phyloP scores from a whole-genome alignment of 1,140 invertebrate genomes.

The Oedothorax gibbosus region DNA sequence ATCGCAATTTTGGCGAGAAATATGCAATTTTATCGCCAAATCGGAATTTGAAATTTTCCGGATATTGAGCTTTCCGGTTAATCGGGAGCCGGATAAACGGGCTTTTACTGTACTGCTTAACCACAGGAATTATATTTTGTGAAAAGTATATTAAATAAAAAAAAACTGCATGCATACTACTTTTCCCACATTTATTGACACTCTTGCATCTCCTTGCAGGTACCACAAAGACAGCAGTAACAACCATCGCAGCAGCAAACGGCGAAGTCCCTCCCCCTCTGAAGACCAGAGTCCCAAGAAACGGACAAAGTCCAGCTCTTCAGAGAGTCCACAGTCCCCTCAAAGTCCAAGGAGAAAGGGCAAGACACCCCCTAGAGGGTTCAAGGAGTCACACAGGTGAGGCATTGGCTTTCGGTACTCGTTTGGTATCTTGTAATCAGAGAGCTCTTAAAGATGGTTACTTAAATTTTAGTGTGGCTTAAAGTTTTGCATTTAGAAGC shows the following conservation, averaged over 20 bases:
- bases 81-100: too few relatives aligned
- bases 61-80: too few relatives aligned
- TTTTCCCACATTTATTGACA: background rate
- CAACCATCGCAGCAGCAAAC: conserved; percentile 24
- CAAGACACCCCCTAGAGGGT: conserved; percentile 60
- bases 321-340: conserved; percentile 58
- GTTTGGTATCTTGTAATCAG: too few relatives aligned
- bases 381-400: conserved; percentile 43
- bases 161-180: too few relatives aligned
- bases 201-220: background rate
- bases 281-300: conserved; percentile 47
- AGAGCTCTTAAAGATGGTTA: too few relatives aligned
- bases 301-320: conserved; percentile 27
- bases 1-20: too few relatives aligned
- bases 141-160: too few relatives aligned
- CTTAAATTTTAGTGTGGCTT: too few relatives aligned
- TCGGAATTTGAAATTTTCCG: too few relatives aligned
- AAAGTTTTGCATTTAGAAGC: too few relatives aligned
- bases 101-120: background rate
- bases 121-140: background rate
- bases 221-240: conserved; percentile 23
- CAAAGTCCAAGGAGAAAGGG: conserved; percentile 44
- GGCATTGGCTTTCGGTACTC: too few relatives aligned
- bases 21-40: too few relatives aligned
- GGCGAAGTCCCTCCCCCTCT: conserved; percentile 10